phyloP scores from a whole-genome alignment of 2,113 vertebrate genomes.

The Cisticola juncidis region DNA sequence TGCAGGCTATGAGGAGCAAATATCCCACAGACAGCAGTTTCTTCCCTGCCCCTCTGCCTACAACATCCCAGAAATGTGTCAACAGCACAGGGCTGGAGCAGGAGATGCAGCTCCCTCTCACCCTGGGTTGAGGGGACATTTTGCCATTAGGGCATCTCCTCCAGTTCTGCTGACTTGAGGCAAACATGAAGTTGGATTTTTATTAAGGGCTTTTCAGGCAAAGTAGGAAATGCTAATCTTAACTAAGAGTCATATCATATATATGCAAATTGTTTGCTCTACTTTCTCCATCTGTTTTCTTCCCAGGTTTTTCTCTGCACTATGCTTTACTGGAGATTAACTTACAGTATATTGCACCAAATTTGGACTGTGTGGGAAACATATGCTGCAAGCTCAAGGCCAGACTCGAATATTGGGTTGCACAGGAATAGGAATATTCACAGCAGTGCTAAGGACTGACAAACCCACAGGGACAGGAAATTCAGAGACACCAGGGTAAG shows the following conservation, averaged over 20 bases:
- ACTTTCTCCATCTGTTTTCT: constrained; percentile 67
- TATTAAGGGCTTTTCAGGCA: constrained; percentile 26
- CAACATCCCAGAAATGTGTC: not conserved
- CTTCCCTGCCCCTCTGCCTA: not conserved
- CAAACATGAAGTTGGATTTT: not conserved
- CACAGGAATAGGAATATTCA: constrained; percentile 58
- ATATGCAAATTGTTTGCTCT: constrained; percentile 68
- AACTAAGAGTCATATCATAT: constrained; percentile 56
- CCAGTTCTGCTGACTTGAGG: not conserved
- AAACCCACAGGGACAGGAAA: constrained; percentile 56
- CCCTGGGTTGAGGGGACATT: rapidly evolving
- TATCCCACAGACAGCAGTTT: not conserved
- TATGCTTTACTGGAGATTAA: constrained; percentile 53
- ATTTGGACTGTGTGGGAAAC: constrained; percentile 61
- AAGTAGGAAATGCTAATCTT: constrained; percentile 57
- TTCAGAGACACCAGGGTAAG: constrained; percentile 27
- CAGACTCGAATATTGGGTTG: constrained; percentile 57
- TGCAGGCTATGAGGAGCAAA: not conserved
- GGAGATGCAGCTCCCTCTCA: not conserved
- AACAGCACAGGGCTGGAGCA: rapidly evolving
- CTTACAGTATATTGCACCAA: constrained; percentile 49
- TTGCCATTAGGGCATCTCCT: not conserved
- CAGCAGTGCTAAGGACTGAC: constrained; percentile 36
- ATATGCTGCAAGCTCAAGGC: constrained; percentile 62
- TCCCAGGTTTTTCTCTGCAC: constrained; percentile 27